These are phyloP conservation scores for Hipposideros armiger DNA, from an alignment of 2,113 vertebrate species.

Conservation along the genomic window DNA sequence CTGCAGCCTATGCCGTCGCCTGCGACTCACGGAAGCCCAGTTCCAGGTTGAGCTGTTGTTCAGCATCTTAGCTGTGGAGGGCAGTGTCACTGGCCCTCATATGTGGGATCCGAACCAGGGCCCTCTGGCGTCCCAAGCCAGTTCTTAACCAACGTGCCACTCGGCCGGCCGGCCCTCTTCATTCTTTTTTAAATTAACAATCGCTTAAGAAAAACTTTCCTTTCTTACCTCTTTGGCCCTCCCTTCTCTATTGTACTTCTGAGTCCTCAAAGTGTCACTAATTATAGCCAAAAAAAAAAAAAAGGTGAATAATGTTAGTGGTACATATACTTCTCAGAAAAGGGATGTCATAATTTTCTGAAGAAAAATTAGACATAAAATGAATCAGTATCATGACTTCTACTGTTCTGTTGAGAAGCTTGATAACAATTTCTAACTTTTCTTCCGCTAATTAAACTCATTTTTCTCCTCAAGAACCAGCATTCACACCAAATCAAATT, in stretches of 20 bases:
- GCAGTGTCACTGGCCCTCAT: too few species aligned
- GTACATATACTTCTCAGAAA: background rate
- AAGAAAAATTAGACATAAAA: background rate
- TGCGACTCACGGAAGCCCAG: too few species aligned
- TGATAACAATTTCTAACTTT: slow-evolving; percentile 13
- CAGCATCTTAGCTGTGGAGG: too few species aligned
- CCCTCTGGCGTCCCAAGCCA: too few species aligned
- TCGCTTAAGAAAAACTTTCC: background rate
- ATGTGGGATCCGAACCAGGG: too few species aligned
- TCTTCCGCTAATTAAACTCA: slow-evolving; percentile 37
- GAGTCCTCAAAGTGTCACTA: slow-evolving; percentile 11
- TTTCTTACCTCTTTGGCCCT: background rate
- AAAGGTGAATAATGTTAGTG: background rate
- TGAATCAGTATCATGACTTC: background rate
- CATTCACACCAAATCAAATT: slow-evolving; percentile 28
- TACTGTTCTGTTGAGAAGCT: slow-evolving; percentile 41
- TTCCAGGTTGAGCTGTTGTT: too few species aligned
- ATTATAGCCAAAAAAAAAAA: background rate
- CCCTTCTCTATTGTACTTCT: background rate
- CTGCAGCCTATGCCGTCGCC: too few species aligned
- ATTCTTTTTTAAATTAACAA: background rate
- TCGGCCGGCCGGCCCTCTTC: background rate
- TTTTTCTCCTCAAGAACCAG: background rate
- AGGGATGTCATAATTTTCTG: background rate
- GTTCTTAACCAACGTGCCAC: too few species aligned